phyloP scores from a whole-genome alignment of 1,140 invertebrate species.

The Magallana gigas region DNA sequence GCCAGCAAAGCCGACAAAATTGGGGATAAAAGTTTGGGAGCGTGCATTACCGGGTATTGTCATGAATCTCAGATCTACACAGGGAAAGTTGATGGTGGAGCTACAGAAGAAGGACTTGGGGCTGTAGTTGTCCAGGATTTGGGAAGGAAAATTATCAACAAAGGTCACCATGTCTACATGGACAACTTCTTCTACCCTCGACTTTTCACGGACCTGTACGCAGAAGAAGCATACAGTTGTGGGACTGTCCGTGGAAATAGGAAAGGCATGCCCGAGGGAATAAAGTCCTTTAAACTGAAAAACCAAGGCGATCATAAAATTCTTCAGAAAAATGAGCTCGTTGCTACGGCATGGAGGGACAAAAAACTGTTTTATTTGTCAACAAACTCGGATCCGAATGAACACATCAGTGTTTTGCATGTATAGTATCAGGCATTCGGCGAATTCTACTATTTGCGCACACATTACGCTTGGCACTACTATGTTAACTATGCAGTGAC shows the following conservation, averaged over 20 bases:
- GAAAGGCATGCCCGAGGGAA: constrained; percentile 27
- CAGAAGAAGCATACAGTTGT: not conserved
- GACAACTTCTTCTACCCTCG: constrained; percentile 44
- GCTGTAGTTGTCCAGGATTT: constrained; percentile 18
- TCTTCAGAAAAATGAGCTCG: constrained; percentile 21
- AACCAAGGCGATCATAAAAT: not conserved
- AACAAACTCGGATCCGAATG: too few species aligned
- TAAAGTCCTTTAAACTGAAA: constrained; percentile 2
- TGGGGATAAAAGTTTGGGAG: too few species aligned
- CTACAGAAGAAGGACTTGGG: constrained; percentile 22
- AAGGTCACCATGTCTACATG: constrained; percentile 32
- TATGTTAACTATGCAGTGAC: too few species aligned
- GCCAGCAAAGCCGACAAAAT: too few species aligned
- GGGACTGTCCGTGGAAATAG: constrained; percentile 15
- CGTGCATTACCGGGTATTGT: not conserved
- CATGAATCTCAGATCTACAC: constrained; percentile 43
- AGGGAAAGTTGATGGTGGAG: not conserved
- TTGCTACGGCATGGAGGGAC: constrained; percentile 56
- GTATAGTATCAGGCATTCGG: too few species aligned
- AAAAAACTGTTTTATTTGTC: not conserved
- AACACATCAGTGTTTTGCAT: too few species aligned
- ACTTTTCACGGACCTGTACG: not conserved
- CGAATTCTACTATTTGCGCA: too few species aligned
- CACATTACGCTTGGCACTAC: too few species aligned
- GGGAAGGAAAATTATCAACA: not conserved